A percentile compares a stretch with the other conserved stretches of the same genome.
phyloP scores from a whole-genome alignment of 2,888 invertebrate species.

The Andrena minutula region DNA sequence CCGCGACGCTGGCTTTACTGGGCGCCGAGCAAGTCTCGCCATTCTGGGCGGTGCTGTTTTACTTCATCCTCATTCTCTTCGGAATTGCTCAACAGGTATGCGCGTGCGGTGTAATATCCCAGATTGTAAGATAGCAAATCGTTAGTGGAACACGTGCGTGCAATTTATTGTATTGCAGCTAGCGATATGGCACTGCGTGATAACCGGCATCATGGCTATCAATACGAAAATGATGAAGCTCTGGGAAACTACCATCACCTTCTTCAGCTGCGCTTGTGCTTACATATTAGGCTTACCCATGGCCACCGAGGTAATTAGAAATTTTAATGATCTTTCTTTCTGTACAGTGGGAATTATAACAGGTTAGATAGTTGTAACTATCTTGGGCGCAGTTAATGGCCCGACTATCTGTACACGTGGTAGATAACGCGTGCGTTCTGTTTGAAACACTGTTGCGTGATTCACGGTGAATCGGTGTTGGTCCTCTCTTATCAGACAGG shows the following conservation, averaged over 20 bases:
- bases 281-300: constrained; percentile 92
- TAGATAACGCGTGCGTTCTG: constrained; percentile 6
- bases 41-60: constrained; percentile 95
- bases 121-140: too few relatives aligned
- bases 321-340: not conserved
- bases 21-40: constrained; percentile 92
- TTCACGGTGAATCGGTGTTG: not conserved
- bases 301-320: constrained; percentile 91
- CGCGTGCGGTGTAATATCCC: constrained; percentile 72
- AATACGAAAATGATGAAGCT: constrained; percentile 90
- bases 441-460: not conserved
- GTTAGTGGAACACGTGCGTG: not conserved
- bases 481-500: constrained; percentile 53
- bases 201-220: constrained; percentile 93
- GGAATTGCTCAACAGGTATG: constrained; percentile 93
- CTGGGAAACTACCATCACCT: constrained; percentile 94
- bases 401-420: not conserved
- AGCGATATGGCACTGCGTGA: constrained; percentile 96
- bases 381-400: not conserved
- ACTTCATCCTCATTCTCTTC: constrained; percentile 93
- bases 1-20: constrained; percentile 92
- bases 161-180: constrained; percentile 84
- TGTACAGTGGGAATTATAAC: not conserved
- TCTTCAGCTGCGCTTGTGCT: constrained; percentile 93
- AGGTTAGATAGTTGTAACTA: not conserved